phyloP scores from a whole-genome alignment of 1,140 invertebrate species.

The Meloidogyne hapla region DNA sequence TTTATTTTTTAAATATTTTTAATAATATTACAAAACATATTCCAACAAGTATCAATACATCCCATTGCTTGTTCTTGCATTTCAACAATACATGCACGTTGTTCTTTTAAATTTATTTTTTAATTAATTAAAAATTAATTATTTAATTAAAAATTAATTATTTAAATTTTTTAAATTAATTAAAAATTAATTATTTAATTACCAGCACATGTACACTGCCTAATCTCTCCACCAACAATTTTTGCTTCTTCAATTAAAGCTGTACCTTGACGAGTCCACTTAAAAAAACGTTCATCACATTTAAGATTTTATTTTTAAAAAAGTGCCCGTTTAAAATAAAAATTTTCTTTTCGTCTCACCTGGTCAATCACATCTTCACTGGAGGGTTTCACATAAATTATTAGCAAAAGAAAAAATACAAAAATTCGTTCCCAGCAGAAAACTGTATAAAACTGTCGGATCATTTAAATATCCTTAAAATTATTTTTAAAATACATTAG shows the following conservation, averaged over 20 bases:
- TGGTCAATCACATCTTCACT: constrained; percentile 35
- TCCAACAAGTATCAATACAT: constrained; percentile 52
- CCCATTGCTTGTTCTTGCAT: constrained; percentile 49
- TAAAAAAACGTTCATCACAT: no score
- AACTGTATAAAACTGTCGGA: not conserved
- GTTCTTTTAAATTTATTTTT: no score
- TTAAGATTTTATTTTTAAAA: no score
- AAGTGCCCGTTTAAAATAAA: constrained; percentile 7
- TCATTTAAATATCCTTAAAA: not conserved
- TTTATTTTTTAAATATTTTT: not conserved
- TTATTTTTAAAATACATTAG: no score
- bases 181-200: not conserved
- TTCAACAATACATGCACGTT: constrained; percentile 48
- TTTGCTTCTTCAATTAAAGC: constrained; percentile 36
- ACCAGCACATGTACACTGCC: constrained; percentile 51
- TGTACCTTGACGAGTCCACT: constrained; percentile 36
- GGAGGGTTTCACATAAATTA: not conserved
- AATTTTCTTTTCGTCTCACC: constrained; percentile 7
- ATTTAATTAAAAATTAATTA: not conserved
- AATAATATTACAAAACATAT: constrained; percentile 37
- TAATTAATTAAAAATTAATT: not conserved
- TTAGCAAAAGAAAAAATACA: not conserved
- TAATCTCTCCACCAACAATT: constrained; percentile 40
- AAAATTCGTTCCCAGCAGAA: not conserved
- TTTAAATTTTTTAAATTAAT: not conserved